These are phyloP conservation scores for Melieria picta DNA, from an alignment of 2,888 invertebrate genomes.

Conservation along the genomic window DNA sequence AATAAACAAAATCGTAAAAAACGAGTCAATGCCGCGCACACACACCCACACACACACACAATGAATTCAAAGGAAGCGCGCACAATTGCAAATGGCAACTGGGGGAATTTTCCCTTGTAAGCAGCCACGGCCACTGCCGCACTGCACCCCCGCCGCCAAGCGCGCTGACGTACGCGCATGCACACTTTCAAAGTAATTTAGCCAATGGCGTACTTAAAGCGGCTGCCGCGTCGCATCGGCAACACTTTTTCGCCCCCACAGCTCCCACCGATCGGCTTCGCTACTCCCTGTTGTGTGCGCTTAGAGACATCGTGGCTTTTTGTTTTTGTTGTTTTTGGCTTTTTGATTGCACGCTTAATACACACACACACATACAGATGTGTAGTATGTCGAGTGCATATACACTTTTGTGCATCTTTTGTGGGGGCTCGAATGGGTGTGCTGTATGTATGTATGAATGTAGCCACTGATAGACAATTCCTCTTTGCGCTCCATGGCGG, in stretches of 20 bases:
- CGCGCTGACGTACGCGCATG: conserved; percentile 41
- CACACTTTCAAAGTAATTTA: conserved; percentile 44
- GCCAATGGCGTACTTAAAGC: conserved; percentile 47
- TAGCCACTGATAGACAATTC: too few species aligned
- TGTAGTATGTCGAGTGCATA: too few species aligned
- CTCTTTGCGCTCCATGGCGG: too few species aligned
- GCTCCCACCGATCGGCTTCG: background rate
- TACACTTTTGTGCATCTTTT: too few species aligned
- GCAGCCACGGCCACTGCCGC: too few species aligned
- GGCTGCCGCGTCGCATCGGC: conserved; percentile 19
- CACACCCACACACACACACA: background rate
- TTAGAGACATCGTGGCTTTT: conserved; percentile 11
- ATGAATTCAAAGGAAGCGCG: conserved; percentile 46
- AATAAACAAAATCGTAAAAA: background rate
- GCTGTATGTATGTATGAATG: too few species aligned
- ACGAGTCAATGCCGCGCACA: background rate
- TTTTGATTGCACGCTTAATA: background rate
- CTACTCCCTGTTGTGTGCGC: background rate
- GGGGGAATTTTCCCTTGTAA: conserved; percentile 4
- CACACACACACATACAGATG: too few species aligned
- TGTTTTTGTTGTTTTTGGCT: background rate
- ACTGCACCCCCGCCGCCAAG: background rate
- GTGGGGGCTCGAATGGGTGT: too few species aligned
- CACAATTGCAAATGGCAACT: conserved; percentile 46
- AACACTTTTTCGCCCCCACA: conserved; percentile 13